These are phyloP conservation scores for Anser brachyrhynchus DNA, from an alignment of 2,113 vertebrate genomes.

Conservation along the genomic window DNA sequence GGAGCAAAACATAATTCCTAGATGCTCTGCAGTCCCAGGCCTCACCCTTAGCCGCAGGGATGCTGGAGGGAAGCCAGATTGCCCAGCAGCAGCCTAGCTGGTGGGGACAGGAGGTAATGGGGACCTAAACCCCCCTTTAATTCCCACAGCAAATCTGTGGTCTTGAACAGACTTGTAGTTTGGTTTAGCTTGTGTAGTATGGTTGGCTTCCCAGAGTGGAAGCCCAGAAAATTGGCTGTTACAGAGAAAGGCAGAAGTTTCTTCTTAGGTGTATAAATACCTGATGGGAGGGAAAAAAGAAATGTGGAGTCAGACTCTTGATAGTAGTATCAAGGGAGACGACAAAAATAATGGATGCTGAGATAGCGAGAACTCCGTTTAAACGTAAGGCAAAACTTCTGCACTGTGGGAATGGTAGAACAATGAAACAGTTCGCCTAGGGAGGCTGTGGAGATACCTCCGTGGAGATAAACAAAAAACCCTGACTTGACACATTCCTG, in stretches of 20 bases:
- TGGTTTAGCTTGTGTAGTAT: not conserved
- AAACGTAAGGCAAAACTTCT: not conserved
- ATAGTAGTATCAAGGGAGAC: not conserved
- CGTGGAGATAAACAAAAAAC: not conserved
- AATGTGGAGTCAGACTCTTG: accelerated
- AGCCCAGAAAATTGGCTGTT: not conserved
- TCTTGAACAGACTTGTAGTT: not conserved
- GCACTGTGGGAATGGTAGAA: not conserved
- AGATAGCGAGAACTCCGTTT: not conserved
- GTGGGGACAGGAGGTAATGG: not conserved
- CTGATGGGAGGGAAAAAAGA: not conserved
- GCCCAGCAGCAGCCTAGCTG: not conserved
- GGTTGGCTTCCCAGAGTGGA: not conserved
- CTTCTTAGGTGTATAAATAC: not conserved
- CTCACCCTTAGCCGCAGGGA: not conserved
- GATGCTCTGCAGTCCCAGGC: not conserved
- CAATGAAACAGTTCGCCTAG: not conserved
- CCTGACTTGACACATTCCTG: not conserved
- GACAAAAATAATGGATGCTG: not conserved
- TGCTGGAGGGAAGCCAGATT: not conserved
- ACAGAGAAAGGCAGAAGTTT: not conserved
- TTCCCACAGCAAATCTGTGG: not conserved
- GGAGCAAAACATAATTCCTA: not conserved
- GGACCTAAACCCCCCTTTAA: not conserved
- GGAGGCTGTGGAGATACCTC: not conserved